Evolutionary conservation across 2,113 vertebrate genomes (phyloP), one percentile per base, ranked within the genome.

Genomic region (Strix uralensis): DNA sequence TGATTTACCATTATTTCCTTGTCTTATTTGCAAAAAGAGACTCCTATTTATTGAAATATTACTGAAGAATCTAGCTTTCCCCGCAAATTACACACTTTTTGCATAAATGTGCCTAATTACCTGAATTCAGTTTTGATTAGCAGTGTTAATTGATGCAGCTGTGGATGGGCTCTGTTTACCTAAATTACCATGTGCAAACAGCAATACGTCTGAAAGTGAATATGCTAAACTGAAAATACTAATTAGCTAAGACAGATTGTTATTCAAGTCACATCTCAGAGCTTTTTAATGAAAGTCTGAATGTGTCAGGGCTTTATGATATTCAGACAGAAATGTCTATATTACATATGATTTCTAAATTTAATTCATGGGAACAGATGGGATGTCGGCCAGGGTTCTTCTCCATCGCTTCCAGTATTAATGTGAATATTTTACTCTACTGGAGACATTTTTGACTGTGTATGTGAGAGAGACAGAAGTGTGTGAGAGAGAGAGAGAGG

Each of bases 121-220:
- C 98, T 98, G 98, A 98, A 98, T 98, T 98, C 98, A 98, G 98
- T 98, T 98, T 98, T 98, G 98, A 98, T 98, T 98, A 98, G 98
- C 98, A 98, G 98, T 98, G 98, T 98, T 98, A 98, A 98, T 98
- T 98, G 98, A 98, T 98, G 98, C 98, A 98, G 98, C 98, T 98
- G 98, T 98, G 98, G 98, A 98, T 98, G 96, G 97, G 98, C 98
- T 98, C 98, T 98, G 98, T 98, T 98, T 98, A 98, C 98, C 98
- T 98, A 98, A 98, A 98, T 98, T 98, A 98, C 98, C 98, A 98
- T 98, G 98, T 98, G 98, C 98, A 98, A 98, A 98, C 98, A 98
- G 98, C 98, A 98, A 98, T 98, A 98, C 94, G 97, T 98, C 98
- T 98, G 98, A 98, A 98, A 98, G 98, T 98, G 98, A 98, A 98